Base-by-base conservation (phyloP, 1,140 invertebrate species). In the Lepidurus apus region DNA sequence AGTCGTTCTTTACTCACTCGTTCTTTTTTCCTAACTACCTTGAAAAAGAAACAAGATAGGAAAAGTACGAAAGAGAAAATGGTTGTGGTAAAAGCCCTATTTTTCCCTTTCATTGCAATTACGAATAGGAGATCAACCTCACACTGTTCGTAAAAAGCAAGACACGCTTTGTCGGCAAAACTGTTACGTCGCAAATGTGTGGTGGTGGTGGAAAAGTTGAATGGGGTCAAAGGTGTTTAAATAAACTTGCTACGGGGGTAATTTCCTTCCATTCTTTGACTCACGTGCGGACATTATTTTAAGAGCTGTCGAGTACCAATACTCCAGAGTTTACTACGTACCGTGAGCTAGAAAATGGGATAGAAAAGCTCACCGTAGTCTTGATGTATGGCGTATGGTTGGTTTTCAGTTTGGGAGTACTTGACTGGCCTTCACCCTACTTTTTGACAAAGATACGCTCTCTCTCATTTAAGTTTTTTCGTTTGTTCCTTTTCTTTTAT, bases 221-320 rank as follows among this genome's bases (percentile, higher is more conserved):
- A 21, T n/a, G 34, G 8, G 53, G 53, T 65, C 53, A 65, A 65
- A 65, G 53, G 53, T 65, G 53, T 65, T 21, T 65, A 65, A 65
- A 13, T 7, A n/a, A 65, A 65, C 21, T 65, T n/a, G 9, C 53
- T 65, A 17, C 13, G 53, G 53, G 53, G 53, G 53, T 65, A 65
- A 65, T 65, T n/a, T n/a, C 21, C 8, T 65, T 13, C 53, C n/a
- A 13, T 65, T 65, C 13, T 34, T 65, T 65, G 53, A 65, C 53
- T 13, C 53, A 65, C 53, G 53, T 65, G 53, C 53, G 17, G 53
- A 65, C 13, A 21, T 21, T 17, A 34, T 65, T 13, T 21, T 65
- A 65, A 13, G 53, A 11, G 53, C 10, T 7, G 53, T 65, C 34
- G 34, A 34, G 34, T 34, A 34, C 34, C 34, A 34, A 34, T 34